A percentile compares a stretch with the other conserved stretches of the same genome.
Evolutionary conservation across 2,888 invertebrate genomes (phyloP).

Genomic region (Peribatodes rhomboidaria): DNA sequence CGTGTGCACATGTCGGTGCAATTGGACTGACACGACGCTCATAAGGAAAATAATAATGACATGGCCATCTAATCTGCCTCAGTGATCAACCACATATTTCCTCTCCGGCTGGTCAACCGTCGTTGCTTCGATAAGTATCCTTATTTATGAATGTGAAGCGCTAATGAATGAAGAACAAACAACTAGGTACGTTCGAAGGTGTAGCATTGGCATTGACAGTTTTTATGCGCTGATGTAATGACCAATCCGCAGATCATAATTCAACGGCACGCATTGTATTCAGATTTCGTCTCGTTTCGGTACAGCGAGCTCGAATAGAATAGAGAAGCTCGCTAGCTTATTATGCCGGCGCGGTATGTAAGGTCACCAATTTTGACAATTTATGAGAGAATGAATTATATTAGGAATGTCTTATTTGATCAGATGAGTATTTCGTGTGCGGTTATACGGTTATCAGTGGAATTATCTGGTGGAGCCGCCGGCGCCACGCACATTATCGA

Average conservation of each 20-base stretch:
- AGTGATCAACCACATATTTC: conserved; percentile 29
- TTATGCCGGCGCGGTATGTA: conserved; percentile 59
- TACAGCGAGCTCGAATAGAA: conserved; percentile 66
- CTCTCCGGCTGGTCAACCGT: conserved; percentile 30
- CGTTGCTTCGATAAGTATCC: conserved; percentile 2
- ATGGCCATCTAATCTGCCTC: no score
- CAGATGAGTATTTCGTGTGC: conserved; percentile 26
- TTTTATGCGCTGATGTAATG: conserved; percentile 75
- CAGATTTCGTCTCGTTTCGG: conserved; percentile 70
- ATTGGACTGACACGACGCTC: conserved; percentile 18
- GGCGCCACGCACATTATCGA: conserved; percentile 66
- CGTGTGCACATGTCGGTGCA: conserved; percentile 44
- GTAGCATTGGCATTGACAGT: conserved; percentile 77
- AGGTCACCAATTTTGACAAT: conserved; percentile 57
- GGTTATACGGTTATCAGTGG: conserved; percentile 64
- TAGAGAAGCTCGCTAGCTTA: conserved; percentile 35
- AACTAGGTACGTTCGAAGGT: conserved; percentile 57
- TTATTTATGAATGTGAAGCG: conserved; percentile 44
- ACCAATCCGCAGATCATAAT: conserved; percentile 63
- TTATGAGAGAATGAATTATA: conserved; percentile 41
- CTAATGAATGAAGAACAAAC: conserved; percentile 62
- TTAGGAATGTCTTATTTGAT: conserved; percentile 34
- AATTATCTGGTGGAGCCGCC: conserved; percentile 60
- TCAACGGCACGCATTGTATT: conserved; percentile 69
- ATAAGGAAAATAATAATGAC: conserved; percentile 23